Conservation (phyloP, 2,797 vertebrate genomes). For the Podarcis lilfordi region DNA sequence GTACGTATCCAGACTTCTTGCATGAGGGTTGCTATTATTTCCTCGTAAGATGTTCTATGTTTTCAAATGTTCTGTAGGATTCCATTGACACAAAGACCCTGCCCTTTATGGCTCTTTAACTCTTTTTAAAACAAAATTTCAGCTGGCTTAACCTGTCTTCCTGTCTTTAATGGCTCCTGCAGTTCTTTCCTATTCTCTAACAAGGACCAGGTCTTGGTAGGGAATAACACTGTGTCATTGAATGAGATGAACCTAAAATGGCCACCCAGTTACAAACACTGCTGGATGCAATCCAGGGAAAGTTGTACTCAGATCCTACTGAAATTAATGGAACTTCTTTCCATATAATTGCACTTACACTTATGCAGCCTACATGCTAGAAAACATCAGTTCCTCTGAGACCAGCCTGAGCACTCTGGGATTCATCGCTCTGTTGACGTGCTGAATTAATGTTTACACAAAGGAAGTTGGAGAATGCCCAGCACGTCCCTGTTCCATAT, state of each 20-base stretch:
- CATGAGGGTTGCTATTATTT: not conserved
- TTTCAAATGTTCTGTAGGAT: not conserved
- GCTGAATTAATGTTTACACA: conserved; percentile 33
- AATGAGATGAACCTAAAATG: conserved; percentile 1
- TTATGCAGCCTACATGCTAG: not conserved
- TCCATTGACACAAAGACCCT: too few species aligned
- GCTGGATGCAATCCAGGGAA: not conserved
- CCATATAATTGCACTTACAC: not conserved
- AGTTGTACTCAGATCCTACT: not conserved
- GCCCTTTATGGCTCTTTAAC: not conserved
- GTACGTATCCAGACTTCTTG: too few species aligned
- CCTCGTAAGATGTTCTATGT: not conserved
- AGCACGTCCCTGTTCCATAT: conserved; percentile 26
- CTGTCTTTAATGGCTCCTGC: not conserved
- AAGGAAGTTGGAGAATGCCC: conserved; percentile 12
- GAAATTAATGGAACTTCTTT: conserved; percentile 11
- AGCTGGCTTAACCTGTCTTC: not conserved
- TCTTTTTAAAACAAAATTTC: not conserved
- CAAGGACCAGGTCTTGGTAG: not conserved
- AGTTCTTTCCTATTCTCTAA: not conserved
- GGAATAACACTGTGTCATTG: not conserved
- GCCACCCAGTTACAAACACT: conserved; percentile 1
- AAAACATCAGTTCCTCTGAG: not conserved
- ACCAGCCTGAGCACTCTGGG: not conserved
- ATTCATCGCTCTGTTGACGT: conserved; percentile 28